Evolutionary conservation across 2,888 invertebrate genomes (phyloP).

Genomic region (Hoplodrina ambigua): DNA sequence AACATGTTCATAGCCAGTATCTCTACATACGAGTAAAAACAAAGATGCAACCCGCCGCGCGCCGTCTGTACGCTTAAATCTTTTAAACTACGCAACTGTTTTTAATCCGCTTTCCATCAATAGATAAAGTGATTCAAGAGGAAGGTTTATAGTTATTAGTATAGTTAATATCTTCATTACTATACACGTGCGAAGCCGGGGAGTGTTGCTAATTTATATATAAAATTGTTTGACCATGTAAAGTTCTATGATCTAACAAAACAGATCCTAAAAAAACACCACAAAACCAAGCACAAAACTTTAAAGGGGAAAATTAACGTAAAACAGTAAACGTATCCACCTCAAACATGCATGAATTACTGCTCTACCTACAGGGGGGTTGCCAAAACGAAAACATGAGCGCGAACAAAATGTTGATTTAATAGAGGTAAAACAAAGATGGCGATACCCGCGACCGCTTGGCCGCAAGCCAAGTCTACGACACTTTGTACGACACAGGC

Average conservation of each 20-base stretch:
- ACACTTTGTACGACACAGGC: constrained; percentile 43
- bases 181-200: too few species aligned
- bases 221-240: neutral
- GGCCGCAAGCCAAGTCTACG: constrained; percentile 48
- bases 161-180: too few species aligned
- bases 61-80: too few species aligned
- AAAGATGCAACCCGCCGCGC: too few species aligned
- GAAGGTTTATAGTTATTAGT: too few species aligned
- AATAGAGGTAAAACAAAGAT: constrained; percentile 55
- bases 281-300: constrained; percentile 1
- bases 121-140: too few species aligned
- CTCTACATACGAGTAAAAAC: too few species aligned
- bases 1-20: too few species aligned
- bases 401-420: constrained; percentile 57
- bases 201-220: neutral
- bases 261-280: constrained; percentile 4
- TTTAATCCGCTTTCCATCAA: too few species aligned
- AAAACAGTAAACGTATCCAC: constrained; percentile 1
- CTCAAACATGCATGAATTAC: constrained; percentile 23
- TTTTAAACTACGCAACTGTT: too few species aligned
- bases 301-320: constrained; percentile 5
- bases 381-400: constrained; percentile 40
- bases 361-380: constrained; percentile 7
- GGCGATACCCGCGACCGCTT: constrained; percentile 36
- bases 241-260: neutral